These are phyloP conservation scores for Myrmophylax atrothorax DNA, from an alignment of 2,113 vertebrate genomes.

Conservation along the genomic window DNA sequence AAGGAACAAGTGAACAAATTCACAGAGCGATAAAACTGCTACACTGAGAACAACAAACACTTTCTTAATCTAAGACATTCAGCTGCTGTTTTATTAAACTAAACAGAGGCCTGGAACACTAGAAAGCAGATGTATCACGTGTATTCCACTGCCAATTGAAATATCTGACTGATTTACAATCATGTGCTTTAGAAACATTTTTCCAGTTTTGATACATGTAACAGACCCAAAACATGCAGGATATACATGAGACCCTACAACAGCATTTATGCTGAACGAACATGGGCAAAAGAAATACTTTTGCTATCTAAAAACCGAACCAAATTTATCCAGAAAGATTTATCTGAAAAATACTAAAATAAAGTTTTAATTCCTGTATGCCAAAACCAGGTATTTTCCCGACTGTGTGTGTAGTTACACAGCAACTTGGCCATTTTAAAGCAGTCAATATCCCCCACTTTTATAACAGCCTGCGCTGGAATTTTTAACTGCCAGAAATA, in stretches of 20 bases:
- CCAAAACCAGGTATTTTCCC: no score
- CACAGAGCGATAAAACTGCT: neutral
- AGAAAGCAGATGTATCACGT: neutral
- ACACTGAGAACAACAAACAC: neutral
- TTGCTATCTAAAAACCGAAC: neutral
- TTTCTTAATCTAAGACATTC: neutral
- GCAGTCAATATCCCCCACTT: neutral
- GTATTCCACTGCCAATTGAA: accelerated
- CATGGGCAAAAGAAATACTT: neutral
- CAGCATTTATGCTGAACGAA: neutral
- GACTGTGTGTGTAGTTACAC: neutral
- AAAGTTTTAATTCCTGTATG: neutral
- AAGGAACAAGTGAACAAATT: neutral
- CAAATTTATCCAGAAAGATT: neutral
- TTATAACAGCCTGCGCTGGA: neutral
- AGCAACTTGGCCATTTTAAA: neutral
- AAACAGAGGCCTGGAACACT: neutral
- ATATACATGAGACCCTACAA: accelerated
- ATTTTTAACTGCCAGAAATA: neutral
- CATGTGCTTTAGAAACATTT: neutral
- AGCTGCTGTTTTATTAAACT: neutral
- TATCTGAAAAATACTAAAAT: neutral
- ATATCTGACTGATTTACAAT: neutral
- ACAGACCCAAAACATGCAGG: accelerated
- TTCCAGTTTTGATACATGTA: accelerated